Conservation (phyloP, 2,113 vertebrate species). For the human (Homo sapiens) region DNA sequence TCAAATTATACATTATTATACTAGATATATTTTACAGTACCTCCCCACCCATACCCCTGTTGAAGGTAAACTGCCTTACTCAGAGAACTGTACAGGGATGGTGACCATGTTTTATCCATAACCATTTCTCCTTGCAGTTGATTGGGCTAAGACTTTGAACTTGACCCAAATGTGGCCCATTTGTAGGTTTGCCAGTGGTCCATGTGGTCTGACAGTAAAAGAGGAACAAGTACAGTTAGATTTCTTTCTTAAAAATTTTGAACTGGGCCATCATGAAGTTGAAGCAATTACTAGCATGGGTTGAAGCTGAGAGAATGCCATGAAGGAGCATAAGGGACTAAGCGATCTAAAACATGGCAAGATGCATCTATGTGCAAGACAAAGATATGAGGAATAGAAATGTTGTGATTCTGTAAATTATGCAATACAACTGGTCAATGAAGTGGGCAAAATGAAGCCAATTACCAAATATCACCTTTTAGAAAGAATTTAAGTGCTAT, state of each 20-base stretch:
- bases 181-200: background rate
- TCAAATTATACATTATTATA: background rate
- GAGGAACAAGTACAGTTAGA: background rate
- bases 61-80: background rate
- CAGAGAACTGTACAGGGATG: background rate
- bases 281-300: background rate
- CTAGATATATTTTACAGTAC: background rate
- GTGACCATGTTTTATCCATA: background rate
- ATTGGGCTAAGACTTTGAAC: background rate
- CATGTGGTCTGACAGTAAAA: background rate
- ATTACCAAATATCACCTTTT: background rate
- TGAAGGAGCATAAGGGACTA: background rate
- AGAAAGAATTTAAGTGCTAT: background rate
- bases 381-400: background rate
- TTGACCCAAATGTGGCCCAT: background rate
- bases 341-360: background rate
- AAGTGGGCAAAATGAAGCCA: background rate
- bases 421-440: background rate
- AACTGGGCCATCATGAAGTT: background rate
- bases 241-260: background rate
- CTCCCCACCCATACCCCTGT: background rate
- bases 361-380: background rate
- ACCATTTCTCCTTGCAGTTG: background rate
- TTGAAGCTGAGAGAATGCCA: background rate
- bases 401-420: background rate